phyloP scores from a whole-genome alignment of 2,113 vertebrate genomes.

The Thinocorus orbignyianus region DNA sequence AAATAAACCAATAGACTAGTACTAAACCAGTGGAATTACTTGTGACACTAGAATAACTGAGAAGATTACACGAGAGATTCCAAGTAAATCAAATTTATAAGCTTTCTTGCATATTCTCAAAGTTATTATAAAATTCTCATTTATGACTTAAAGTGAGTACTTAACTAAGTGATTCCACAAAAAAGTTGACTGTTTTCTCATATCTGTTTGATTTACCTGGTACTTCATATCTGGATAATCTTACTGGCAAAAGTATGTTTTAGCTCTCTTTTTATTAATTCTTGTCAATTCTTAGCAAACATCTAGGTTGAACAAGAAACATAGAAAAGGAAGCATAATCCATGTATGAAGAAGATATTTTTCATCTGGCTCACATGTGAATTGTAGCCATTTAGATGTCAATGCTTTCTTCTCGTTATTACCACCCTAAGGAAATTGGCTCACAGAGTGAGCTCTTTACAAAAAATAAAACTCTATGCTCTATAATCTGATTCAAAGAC shows the following conservation, averaged over 20 bases:
- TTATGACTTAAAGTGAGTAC: neutral
- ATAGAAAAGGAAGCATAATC: neutral
- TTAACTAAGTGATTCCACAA: neutral
- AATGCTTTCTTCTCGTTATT: neutral
- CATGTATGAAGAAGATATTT: neutral
- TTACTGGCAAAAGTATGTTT: neutral
- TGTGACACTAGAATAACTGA: neutral
- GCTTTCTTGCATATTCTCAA: neutral
- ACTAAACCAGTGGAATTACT: neutral
- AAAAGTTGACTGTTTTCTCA: neutral
- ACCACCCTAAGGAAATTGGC: neutral
- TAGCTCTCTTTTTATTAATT: neutral
- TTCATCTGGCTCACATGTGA: neutral
- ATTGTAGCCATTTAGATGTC: neutral
- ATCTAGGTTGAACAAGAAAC: neutral
- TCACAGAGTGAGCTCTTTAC: rapidly evolving
- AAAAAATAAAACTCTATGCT: neutral
- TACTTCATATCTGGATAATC: neutral
- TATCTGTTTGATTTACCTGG: neutral
- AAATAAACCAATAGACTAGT: neutral
- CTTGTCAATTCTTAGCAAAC: neutral
- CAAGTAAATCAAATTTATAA: neutral
- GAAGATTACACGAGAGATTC: neutral
- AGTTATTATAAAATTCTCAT: neutral
- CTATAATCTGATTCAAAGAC: neutral